Evolutionary conservation across 2,797 vertebrate genomes (phyloP), one percentile per base, ranked within the genome.

Genomic region (Dendrocincla fuliginosa): DNA sequence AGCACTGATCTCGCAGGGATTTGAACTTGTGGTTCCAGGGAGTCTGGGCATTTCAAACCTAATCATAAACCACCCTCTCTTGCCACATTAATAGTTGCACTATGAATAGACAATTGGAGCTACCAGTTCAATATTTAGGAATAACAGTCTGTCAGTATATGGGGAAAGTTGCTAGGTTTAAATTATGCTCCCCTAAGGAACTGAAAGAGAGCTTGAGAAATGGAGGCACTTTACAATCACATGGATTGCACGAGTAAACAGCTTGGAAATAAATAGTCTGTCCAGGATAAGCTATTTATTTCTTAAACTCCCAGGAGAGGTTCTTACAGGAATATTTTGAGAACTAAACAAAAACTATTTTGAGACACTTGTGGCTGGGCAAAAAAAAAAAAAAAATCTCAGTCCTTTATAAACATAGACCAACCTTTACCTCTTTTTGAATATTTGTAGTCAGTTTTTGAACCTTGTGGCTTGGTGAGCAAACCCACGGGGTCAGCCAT

Each of bases 231-330:
- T 95, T 77, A 95, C 93, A 94, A 94, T 97, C 96, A 94, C 95
- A 97, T 93, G 96, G 78, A 89, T 73, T 81, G 84, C 90, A 74
- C 1, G 14, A 96, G 89, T 96, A 97, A 97, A 96, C 89, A 96
- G 94, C 84, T 92, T 94, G 91, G 73, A 96, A 97, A 97, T 95
- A 97, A 97, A 96, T 94, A 97, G 93, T 89, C 75, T 92, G 87
- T 87, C 89, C 92, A 96, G 95, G 79, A 92, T 90, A 94, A 96
- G 93, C 88, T 97, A 96, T 97, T 97, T 97, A 97, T 97, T 97
- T 92, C 77, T 35, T 88, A 27, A 88, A 83, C 46, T 92, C 95
- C 85, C 95, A 89, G 23, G 68, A 59, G 96, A 95, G 30, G 28
- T 86, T 84, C 33, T 70, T 90, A 64, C 87, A 91, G 90, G 78